Evolutionary conservation across 37 sponge, comb jelly and placozoan species (phyloP).

Genomic region (Oopsacas minuta): DNA sequence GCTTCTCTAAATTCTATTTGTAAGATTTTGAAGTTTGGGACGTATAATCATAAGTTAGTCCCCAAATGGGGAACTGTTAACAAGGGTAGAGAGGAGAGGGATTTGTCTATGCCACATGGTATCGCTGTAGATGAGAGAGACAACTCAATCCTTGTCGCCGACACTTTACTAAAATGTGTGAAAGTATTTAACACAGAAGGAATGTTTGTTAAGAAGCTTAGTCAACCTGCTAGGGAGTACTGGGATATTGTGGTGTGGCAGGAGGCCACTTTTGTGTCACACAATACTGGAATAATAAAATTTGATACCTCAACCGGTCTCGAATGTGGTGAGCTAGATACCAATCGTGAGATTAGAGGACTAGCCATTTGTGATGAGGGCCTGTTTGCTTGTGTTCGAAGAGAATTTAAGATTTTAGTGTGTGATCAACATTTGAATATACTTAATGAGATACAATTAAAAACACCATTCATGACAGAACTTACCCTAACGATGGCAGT

Average conservation of each 20-base stretch:
- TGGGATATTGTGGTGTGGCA: background rate
- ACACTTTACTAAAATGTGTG: background rate
- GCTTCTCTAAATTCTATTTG: background rate
- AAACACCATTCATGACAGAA: constrained; percentile 15
- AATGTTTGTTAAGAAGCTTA: background rate
- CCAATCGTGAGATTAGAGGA: background rate
- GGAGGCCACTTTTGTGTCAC: background rate
- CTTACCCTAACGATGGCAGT: background rate
- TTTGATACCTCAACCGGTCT: background rate
- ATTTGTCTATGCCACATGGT: background rate
- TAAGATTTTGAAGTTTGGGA: background rate
- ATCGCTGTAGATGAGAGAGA: background rate
- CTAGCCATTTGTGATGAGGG: background rate
- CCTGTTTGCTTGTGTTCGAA: background rate
- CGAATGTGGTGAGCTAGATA: background rate
- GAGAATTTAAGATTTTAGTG: background rate
- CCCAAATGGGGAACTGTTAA: background rate
- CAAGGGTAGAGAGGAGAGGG: background rate
- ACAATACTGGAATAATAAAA: background rate
- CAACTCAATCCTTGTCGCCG: background rate
- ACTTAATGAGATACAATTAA: background rate
- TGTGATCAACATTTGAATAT: background rate
- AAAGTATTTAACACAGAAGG: background rate
- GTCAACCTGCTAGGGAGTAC: background rate
- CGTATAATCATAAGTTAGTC: background rate